Evolutionary conservation across 2,797 vertebrate species (phyloP), one percentile per base, ranked within the genome.

Genomic region (Chrosomus eos): DNA sequence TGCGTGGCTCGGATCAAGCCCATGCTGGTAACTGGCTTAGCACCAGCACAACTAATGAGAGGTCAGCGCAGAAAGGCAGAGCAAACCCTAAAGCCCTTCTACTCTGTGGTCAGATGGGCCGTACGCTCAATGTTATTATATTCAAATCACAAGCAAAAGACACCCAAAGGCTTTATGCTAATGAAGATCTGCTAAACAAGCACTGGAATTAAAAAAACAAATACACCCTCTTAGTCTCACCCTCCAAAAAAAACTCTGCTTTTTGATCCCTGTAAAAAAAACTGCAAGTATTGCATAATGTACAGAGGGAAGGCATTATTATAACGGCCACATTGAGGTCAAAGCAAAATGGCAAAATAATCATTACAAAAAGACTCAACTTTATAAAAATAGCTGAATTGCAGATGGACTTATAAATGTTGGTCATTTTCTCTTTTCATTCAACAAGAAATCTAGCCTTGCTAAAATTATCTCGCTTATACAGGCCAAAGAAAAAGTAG

Each of bases 331-430:
- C 89, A 92, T 92, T 91, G 86, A 89, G 85, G 76, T 86, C 81
- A 53, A 87, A 87, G 84, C 87, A 89, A 88, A 87, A 68, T 58
- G 88, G 87, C 89, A 88, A 87, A 87, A 84, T 93, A 93, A 92
- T 89, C 91, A 84, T 76, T 90, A 87, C 88, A 88, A 87, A 91
- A 86, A 89, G 67, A 86, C 79, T 84, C 83, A 86, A 92, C 74
- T 90, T 89, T 86, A 60, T 81, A 92, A 88, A 92, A 88, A 88
- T 88, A 48, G 86, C 80, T 81, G 81, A 86, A 93, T 93, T 92
- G 93, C 92, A 89, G 58, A 88, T 93, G 93, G 92, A 94, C 89
- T 53, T 92, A 86, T 91, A 93, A 89, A 88, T 86, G 76, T 68
- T 91, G 92, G 93, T 93, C 92, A 93, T 23, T 73, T 48, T 43